Conservation (phyloP, 2,888 invertebrate species). For the Mycalesis mineus region DNA sequence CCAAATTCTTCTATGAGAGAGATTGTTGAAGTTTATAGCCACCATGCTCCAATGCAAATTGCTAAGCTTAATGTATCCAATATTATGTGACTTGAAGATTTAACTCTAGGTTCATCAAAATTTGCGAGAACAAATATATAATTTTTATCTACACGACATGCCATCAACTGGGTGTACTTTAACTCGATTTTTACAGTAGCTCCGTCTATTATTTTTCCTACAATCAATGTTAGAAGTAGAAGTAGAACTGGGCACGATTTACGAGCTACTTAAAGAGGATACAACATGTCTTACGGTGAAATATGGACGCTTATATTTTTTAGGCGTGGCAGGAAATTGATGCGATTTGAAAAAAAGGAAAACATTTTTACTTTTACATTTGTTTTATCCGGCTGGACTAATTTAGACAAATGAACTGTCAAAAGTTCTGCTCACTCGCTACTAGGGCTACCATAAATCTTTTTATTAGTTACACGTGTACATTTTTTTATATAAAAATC, state of each 20-base stretch:
- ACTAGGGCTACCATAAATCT: not conserved
- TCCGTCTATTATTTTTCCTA: not conserved
- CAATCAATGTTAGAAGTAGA: not conserved
- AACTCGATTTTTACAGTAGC: not conserved
- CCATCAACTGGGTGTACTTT: no score
- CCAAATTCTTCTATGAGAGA: no score
- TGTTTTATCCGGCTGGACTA: not conserved
- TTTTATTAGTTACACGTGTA: not conserved
- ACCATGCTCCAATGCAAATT: no score
- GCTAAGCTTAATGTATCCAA: no score
- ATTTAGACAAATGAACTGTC: not conserved
- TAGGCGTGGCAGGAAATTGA: conserved; percentile 1
- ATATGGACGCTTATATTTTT: conserved; percentile 10
- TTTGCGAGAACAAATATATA: no score
- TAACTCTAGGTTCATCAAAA: no score
- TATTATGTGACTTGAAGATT: no score
- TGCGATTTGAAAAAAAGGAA: not conserved
- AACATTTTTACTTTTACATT: not conserved
- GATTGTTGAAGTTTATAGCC: no score
- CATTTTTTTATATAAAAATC: not conserved
- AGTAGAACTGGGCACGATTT: conserved; percentile 12
- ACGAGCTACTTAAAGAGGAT: conserved; percentile 16
- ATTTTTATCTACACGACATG: no score
- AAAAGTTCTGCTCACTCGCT: not conserved
- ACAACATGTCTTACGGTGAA: conserved; percentile 18